These are phyloP conservation scores for Trichonephila clavipes DNA, from an alignment of 1,140 invertebrate genomes.

Conservation along the genomic window DNA sequence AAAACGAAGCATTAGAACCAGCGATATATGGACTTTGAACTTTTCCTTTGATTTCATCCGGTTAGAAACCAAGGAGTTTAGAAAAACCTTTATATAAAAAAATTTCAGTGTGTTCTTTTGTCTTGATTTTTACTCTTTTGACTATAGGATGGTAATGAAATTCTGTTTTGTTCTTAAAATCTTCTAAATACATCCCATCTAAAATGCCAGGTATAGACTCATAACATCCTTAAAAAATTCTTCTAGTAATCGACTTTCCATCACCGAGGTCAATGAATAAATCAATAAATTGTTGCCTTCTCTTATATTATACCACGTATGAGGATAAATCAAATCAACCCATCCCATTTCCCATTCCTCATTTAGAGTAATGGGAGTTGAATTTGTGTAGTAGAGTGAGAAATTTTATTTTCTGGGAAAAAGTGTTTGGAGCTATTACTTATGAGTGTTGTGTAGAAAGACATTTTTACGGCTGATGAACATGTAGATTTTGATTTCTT, in stretches of 20 bases:
- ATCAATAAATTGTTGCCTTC: background rate
- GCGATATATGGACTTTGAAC: no score
- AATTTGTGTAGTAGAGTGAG: background rate
- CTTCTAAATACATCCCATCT: background rate
- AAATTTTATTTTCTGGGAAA: slow-evolving; percentile 20
- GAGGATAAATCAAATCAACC: background rate
- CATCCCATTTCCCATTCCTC: slow-evolving; percentile 4
- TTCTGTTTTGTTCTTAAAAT: background rate
- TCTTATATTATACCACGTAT: background rate
- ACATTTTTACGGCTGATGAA: background rate
- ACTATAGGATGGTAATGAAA: background rate
- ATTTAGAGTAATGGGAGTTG: background rate
- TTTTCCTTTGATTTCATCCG: no score
- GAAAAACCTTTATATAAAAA: background rate
- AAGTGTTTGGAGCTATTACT: background rate
- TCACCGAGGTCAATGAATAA: no score
- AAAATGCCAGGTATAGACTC: slow-evolving; percentile 8
- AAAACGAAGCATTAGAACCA: no score
- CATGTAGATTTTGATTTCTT: background rate
- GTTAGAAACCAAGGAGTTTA: no score
- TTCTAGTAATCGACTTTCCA: background rate
- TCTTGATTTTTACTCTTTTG: slow-evolving; percentile 23
- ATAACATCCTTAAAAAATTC: background rate
- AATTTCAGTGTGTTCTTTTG: background rate
- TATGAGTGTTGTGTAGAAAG: background rate